Evolutionary conservation across 2,888 invertebrate genomes (phyloP), one percentile per base, ranked within the genome.

Genomic region (Ischnura elegans): DNA sequence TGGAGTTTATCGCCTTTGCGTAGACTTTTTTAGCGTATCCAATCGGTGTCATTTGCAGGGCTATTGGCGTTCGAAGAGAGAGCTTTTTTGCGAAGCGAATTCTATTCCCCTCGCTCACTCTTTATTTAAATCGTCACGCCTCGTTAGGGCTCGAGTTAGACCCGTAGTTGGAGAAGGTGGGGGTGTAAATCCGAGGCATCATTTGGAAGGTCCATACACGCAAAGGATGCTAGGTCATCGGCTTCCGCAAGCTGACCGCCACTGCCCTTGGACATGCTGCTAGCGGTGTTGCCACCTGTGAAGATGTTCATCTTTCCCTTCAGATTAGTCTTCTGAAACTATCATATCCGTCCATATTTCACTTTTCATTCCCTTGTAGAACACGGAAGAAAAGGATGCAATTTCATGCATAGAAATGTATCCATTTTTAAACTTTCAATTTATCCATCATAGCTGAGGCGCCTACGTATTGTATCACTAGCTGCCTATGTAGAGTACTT

Each of bases 191-290:
- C 45, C 25, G 25, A 46, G 45, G 86, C 45, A n/a, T 86, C 86
- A 86, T 86, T 86, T 86, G 43, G 85, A 42, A 29, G 55, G 87
- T 43, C 90, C 90, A 61, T 90, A 2, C 25, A 43, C 4, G 29
- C 87, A 21, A 36, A 36, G 61, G 76, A 55, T 87, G 87, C 87
- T 90, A 45, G 90, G 90, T 90, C 90, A 90, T 43, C 61, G 90
- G 76, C 76, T 76, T 36, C 76, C 76, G 13, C 76, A 10, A 76
- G 29, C 29, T 36, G 10, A 36, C 76, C 43, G 90, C 43, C 61
- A 36, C 76, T 76, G 76, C 76, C 76, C 76, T 76, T 76, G 76
- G 76, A 36, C n/a, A 5, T 61, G 36, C 36, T 21, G 6, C 25
- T 8, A 76, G 76, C 76, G 76, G 76, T 16, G 76, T 76, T 76